A percentile compares a stretch with the other conserved stretches of the same genome.
Conservation (phyloP, 2,888 invertebrate genomes). For the Cephus rjabovi region DNA sequence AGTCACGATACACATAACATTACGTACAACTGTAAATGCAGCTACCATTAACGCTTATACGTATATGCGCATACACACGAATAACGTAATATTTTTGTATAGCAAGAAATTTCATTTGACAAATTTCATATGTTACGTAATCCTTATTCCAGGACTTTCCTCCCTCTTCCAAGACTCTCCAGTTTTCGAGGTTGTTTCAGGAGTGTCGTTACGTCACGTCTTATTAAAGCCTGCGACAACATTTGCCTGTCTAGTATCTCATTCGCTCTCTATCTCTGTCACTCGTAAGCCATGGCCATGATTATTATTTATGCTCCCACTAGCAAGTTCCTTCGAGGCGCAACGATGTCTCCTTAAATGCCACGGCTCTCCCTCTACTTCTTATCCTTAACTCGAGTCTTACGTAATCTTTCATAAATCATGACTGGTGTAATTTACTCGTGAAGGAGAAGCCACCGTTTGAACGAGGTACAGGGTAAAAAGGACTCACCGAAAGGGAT, state of each 20-base stretch:
- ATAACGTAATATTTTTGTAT: background rate
- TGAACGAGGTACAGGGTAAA: background rate
- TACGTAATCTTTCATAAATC: constrained; percentile 45
- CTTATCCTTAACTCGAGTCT: constrained; percentile 11
- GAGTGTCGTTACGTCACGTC: constrained; percentile 23
- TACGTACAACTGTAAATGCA: background rate
- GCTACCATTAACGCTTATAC: background rate
- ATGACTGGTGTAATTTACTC: constrained; percentile 37
- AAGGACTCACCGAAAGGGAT: background rate
- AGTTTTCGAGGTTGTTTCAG: constrained; percentile 24
- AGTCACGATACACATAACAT: background rate
- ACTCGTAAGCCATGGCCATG: constrained; percentile 28
- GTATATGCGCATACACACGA: background rate
- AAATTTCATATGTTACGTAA: background rate
- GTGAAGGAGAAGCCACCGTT: background rate
- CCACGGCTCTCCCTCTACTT: constrained; percentile 15
- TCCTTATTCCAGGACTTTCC: background rate
- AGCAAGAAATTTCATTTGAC: background rate
- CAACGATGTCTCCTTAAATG: background rate
- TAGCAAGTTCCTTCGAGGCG: constrained; percentile 24
- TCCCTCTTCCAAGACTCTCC: background rate
- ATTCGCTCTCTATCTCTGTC: constrained; percentile 6
- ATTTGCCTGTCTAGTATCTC: constrained; percentile 9
- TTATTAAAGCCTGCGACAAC: constrained; percentile 35
- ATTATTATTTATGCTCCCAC: constrained; percentile 43